A percentile compares a stretch with the other conserved stretches of the same genome.
Conservation (phyloP, 2,888 invertebrate genomes). For the Eledona agricola region DNA sequence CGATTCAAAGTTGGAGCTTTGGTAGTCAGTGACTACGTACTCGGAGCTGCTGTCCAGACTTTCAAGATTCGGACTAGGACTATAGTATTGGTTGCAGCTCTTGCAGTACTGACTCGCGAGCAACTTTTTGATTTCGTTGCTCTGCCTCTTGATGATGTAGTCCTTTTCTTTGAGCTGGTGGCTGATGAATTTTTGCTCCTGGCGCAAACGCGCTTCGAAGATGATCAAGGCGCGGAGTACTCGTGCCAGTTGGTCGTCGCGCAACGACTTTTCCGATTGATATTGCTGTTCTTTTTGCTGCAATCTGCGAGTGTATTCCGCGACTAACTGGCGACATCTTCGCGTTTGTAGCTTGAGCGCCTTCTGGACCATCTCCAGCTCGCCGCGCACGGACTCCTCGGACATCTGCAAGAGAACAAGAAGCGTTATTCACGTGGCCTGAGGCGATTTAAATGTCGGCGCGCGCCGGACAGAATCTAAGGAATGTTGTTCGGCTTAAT, state of each 20-base stretch:
- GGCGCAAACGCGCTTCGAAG: constrained; percentile 75
- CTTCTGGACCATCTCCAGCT: constrained; percentile 73
- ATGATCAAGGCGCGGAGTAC: constrained; percentile 76
- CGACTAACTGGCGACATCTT: constrained; percentile 74
- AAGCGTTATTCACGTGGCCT: no score
- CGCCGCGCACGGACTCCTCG: no score
- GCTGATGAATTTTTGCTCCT: constrained; percentile 77
- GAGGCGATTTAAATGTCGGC: no score
- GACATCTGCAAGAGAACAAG: no score
- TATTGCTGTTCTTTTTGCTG: constrained; percentile 70
- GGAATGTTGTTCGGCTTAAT: no score
- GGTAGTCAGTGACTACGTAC: constrained; percentile 58
- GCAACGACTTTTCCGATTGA: constrained; percentile 69
- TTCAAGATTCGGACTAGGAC: constrained; percentile 51
- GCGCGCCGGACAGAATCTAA: no score
- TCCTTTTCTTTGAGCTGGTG: constrained; percentile 76
- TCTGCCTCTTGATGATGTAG: constrained; percentile 74
- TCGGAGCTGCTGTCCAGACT: constrained; percentile 61
- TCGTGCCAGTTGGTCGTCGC: constrained; percentile 76
- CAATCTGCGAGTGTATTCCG: constrained; percentile 70
- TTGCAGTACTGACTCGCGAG: constrained; percentile 65
- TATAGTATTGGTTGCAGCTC: constrained; percentile 59
- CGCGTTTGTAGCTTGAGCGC: constrained; percentile 72
- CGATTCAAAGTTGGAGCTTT: constrained; percentile 60
- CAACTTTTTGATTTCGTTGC: constrained; percentile 73